Evolutionary conservation across 2,797 vertebrate species (phyloP).

Genomic region (Lithobates sylvaticus): DNA sequence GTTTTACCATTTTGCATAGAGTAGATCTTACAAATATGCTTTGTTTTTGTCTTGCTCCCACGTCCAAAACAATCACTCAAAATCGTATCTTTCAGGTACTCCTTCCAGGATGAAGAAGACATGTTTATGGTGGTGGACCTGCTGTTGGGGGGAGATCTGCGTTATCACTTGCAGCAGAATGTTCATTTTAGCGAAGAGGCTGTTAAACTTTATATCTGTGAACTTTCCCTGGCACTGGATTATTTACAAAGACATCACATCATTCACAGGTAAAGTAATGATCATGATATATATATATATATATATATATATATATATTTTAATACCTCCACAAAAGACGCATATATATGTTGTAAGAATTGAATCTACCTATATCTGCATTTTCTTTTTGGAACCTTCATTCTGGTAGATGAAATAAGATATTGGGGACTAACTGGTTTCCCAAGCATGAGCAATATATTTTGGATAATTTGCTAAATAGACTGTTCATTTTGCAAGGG

Average conservation of each 20-base stretch:
- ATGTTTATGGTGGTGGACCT: constrained; percentile 86
- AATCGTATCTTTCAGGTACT: constrained; percentile 73
- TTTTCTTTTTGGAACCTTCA: no score
- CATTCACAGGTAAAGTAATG: constrained; percentile 76
- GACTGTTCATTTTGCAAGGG: no score
- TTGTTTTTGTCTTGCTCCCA: neutral
- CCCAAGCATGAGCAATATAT: no score
- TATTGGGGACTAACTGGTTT: no score
- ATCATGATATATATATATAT: neutral
- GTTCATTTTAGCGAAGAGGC: constrained; percentile 77
- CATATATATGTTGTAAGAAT: no score
- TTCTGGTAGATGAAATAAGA: no score
- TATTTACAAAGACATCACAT: constrained; percentile 78
- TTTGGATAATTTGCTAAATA: no score
- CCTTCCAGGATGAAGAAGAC: constrained; percentile 83
- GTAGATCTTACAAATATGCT: neutral
- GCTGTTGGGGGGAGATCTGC: constrained; percentile 77
- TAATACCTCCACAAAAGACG: no score
- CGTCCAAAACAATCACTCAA: neutral
- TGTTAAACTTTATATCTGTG: constrained; percentile 79
- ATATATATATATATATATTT: no score
- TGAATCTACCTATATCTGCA: no score
- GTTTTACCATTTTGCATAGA: no score
- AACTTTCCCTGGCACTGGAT: constrained; percentile 78
- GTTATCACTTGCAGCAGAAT: constrained; percentile 79